phyloP scores from a whole-genome alignment of 2,113 vertebrate species.

The Vulpes ferrilata region DNA sequence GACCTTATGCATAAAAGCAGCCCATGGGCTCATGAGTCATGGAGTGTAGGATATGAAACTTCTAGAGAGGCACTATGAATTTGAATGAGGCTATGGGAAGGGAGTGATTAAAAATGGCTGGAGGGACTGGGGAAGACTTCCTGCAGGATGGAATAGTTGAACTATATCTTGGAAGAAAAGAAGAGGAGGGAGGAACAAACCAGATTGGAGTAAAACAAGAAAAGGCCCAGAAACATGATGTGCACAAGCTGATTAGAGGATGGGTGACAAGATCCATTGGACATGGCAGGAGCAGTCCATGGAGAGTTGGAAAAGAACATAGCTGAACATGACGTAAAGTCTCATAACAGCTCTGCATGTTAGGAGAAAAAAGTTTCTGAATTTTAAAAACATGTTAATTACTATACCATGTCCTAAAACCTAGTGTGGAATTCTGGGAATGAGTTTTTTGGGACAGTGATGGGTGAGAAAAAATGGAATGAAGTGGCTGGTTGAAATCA shows the following conservation, averaged over 20 bases:
- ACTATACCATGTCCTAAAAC: not conserved
- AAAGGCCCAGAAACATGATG: not conserved
- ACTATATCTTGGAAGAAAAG: not conserved
- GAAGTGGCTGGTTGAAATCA: not conserved
- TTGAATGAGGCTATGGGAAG: not conserved
- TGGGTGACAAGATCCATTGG: not conserved
- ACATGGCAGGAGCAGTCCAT: accelerated
- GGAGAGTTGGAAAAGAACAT: not conserved
- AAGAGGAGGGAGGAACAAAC: not conserved
- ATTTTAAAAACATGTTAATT: not conserved
- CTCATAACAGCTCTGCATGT: not conserved
- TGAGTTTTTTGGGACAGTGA: not conserved
- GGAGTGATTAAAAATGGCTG: not conserved
- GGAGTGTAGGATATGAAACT: not conserved
- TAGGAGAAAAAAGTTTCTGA: not conserved
- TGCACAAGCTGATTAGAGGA: not conserved
- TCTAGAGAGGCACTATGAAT: not conserved
- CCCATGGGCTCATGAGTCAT: not conserved
- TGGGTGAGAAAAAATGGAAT: not conserved
- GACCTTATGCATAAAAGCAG: not conserved
- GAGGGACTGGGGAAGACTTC: not conserved
- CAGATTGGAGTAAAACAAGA: not conserved
- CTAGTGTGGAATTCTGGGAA: not conserved
- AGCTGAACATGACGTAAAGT: accelerated
- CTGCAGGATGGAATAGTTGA: not conserved